Conservation (phyloP, 2,888 invertebrate genomes). For the Phlogophora meticulosa region DNA sequence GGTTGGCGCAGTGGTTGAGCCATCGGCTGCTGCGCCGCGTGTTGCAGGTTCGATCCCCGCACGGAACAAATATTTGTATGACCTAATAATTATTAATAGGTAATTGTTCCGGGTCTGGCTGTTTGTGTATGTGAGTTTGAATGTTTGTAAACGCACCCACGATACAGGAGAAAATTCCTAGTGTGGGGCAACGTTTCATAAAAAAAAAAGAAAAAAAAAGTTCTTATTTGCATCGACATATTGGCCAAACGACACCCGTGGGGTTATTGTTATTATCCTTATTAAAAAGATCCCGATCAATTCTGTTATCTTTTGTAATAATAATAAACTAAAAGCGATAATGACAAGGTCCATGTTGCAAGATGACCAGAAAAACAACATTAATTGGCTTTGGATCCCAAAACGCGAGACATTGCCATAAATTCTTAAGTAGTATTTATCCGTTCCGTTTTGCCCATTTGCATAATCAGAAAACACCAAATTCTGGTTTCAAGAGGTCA, state of each 20-base stretch:
- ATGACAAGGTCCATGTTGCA: background rate
- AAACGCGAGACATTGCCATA: slow-evolving; percentile 26
- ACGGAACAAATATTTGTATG: no score
- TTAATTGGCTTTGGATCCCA: slow-evolving; percentile 15
- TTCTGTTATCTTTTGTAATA: background rate
- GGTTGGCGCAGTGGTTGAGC: no score
- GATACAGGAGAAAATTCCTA: no score
- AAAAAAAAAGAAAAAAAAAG: no score
- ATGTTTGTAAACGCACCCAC: no score
- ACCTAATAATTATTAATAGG: no score
- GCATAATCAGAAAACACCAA: slow-evolving; percentile 37
- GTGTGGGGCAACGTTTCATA: no score
- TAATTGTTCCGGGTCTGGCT: no score
- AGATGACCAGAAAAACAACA: slow-evolving; percentile 6
- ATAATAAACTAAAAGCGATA: background rate
- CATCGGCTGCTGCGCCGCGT: no score
- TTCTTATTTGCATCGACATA: slow-evolving; percentile 6
- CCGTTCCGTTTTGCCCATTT: slow-evolving; percentile 35
- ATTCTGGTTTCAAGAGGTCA: slow-evolving; percentile 53
- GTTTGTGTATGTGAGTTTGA: no score
- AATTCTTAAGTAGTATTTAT: slow-evolving; percentile 24
- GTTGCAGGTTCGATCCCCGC: no score
- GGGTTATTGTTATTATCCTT: background rate
- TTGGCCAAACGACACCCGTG: background rate
- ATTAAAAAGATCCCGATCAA: slow-evolving; percentile 6